phyloP scores from a whole-genome alignment of 2,113 vertebrate species.

The Etia nguti region DNA sequence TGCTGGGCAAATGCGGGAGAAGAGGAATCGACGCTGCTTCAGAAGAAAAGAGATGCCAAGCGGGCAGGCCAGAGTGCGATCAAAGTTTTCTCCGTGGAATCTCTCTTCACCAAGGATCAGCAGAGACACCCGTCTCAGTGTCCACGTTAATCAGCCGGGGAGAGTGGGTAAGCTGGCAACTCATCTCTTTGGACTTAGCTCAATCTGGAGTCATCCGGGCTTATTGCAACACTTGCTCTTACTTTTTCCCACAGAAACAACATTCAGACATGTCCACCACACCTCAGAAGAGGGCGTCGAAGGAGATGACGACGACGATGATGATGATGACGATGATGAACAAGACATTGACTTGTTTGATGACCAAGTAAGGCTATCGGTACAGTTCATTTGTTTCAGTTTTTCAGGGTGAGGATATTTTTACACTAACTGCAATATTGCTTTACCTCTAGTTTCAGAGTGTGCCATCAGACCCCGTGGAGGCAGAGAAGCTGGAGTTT shows the following conservation, averaged over 20 bases:
- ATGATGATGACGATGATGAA: constrained; percentile 13
- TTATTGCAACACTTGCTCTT: not conserved
- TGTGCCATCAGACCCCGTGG: constrained; percentile 30
- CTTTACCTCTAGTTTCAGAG: constrained; percentile 34
- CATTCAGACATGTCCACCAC: constrained; percentile 25
- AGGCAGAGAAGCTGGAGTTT: constrained; percentile 70
- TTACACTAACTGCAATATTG: not conserved
- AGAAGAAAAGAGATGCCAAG: constrained; percentile 63
- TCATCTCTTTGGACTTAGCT: not conserved
- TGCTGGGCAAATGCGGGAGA: constrained; percentile 32
- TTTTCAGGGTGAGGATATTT: not conserved
- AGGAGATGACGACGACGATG: constrained; percentile 43
- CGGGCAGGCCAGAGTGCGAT: constrained; percentile 50
- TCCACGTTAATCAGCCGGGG: constrained; percentile 37
- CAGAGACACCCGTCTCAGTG: constrained; percentile 60
- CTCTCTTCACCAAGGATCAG: constrained; percentile 73
- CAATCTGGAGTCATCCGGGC: not conserved
- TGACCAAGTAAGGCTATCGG: constrained; percentile 52
- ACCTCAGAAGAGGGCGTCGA: constrained; percentile 64
- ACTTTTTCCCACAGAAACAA: constrained; percentile 22
- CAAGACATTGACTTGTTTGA: constrained; percentile 46
- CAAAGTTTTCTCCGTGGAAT: constrained; percentile 80
- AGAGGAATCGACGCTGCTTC: constrained; percentile 61
- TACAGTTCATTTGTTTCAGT: not conserved
- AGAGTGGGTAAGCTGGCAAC: constrained; percentile 45